Evolutionary conservation across 1,140 invertebrate species (phyloP), one percentile per base, ranked within the genome.

Genomic region (Achroia grisella): DNA sequence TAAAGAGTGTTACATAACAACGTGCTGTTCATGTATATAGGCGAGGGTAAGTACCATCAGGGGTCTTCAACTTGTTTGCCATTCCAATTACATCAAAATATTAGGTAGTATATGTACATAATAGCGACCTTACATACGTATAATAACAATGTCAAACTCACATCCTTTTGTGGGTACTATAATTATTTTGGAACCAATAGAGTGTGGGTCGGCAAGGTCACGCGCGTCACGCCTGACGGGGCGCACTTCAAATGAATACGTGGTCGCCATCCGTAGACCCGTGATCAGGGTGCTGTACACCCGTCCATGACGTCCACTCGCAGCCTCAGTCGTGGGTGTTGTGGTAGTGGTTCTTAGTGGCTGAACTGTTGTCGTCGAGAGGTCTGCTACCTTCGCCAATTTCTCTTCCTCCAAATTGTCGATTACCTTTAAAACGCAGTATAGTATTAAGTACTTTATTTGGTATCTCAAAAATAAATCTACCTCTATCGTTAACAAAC

Each of bases 121-220:
- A n/a, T n/a, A n/a, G n/a, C n/a, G n/a, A n/a, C n/a, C n/a, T n/a
- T n/a, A n/a, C n/a, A n/a, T n/a, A n/a, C 12, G n/a, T 12, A 42
- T 31, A 34, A 41, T 61, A 23, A 23, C 2, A 23, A 23, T 6
- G 6, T 23, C 2, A 23, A 23, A 89, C 92, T 92, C 88, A 93
- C 92, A 94, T 86, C 92, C 92, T 90, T 93, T 93, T 4, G 92
- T 94, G 33, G 91, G 89, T 9, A 93, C 88, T 29, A 92, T 87
- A 17, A 92, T 89, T 77, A 90, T 81, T 87, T 88, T 80, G 1
- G 77, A 81, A 48, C 84, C 66, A 23, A 88, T 82, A 8, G 79
- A 83, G 29, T 76, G 59, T 0, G 76, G 78, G 40, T 82, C 81
- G 4, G 75, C 77, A 4, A 82, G 61, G 40, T 82, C 78, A 10